phyloP scores from a whole-genome alignment of 1,140 invertebrate species.

The Phymorhynchus buccinoides region DNA sequence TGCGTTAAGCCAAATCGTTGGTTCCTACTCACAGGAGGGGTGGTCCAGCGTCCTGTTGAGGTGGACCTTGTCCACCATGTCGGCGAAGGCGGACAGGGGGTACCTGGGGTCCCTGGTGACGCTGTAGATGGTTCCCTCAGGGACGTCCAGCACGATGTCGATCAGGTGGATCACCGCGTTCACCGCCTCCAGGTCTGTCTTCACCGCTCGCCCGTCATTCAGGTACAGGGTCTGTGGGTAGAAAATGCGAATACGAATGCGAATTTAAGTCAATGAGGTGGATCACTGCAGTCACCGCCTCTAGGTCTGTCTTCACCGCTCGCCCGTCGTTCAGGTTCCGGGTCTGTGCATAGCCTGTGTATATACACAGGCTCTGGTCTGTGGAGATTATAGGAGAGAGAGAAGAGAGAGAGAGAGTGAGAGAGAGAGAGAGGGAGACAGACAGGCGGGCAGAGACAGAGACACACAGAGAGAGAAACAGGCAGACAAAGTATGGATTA shows the following conservation, averaged over 20 bases:
- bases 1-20: no score
- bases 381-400: neutral
- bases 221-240: conserved; percentile 38
- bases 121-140: conserved; percentile 59
- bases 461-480: neutral
- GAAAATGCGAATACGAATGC: no score
- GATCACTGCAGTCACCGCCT: conserved; percentile 54
- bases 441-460: neutral
- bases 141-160: conserved; percentile 59
- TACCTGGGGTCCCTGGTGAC: conserved; percentile 53
- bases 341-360: no score
- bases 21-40: conserved; percentile 46
- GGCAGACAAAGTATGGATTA: no score
- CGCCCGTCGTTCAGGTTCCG: conserved; percentile 59
- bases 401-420: neutral
- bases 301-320: conserved; percentile 50
- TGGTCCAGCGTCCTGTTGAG: conserved; percentile 47
- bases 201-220: conserved; percentile 59
- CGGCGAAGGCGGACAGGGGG: conserved; percentile 52
- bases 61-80: conserved; percentile 48
- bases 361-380: no score
- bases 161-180: conserved; percentile 59
- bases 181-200: conserved; percentile 47
- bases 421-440: neutral
- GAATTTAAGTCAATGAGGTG: conserved; percentile 54